Evolutionary conservation across 2,797 vertebrate genomes (phyloP).

Genomic region (Lepilemur septentrionalis): DNA sequence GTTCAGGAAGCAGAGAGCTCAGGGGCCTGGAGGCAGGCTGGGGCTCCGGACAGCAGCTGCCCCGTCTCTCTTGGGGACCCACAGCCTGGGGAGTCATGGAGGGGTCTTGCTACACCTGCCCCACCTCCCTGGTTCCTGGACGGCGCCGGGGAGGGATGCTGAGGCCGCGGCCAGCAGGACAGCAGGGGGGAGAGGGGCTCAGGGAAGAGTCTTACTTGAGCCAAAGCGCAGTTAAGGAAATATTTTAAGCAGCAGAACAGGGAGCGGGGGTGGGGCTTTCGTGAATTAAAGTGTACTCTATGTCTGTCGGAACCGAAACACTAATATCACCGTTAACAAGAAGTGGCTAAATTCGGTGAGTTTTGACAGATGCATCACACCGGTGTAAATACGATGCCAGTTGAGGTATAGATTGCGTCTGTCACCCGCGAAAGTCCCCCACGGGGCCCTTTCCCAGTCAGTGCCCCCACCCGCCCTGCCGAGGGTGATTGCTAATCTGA

Average conservation of each 20-base stretch:
- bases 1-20: neutral
- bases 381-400: neutral
- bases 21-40: neutral
- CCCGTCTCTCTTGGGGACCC: neutral
- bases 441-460: rapidly evolving
- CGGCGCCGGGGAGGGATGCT: neutral
- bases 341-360: neutral
- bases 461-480: neutral
- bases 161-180: neutral
- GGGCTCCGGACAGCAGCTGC: rapidly evolving
- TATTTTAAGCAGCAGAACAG: neutral
- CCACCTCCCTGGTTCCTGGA: neutral
- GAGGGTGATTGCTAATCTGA: neutral
- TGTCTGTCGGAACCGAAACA: neutral
- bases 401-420: neutral
- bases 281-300: neutral
- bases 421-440: neutral
- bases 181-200: neutral
- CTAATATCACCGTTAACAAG: neutral
- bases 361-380: neutral
- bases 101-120: neutral
- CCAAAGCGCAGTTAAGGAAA: neutral
- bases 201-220: neutral
- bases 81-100: rapidly evolving
- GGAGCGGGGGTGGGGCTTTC: neutral